Evolutionary conservation across 2,888 invertebrate genomes (phyloP), one percentile per base, ranked within the genome.

Genomic region (Tillus elongatus): DNA sequence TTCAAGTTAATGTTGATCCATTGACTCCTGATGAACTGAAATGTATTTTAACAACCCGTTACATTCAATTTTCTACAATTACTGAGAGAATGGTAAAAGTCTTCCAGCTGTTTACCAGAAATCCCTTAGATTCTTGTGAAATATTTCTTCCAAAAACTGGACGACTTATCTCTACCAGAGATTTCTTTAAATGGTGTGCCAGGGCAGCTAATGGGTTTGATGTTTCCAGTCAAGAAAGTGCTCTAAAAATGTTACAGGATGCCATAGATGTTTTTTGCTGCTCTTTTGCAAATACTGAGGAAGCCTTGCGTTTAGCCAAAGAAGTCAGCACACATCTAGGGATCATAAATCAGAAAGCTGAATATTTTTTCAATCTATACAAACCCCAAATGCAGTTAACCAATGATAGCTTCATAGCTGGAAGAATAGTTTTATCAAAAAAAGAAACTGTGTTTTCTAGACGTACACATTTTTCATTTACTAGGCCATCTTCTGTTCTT

Each of bases 191-290:
- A 61, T 87, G 92, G 79, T 95, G 93, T 56, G 71, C 77, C 3
- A 72, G 96, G 55, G 77, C 89, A 3, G 73, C 79, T 8, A 66
- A 75, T 9, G 78, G 80, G 50, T 87, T 86, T 60, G 75, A 83
- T 41, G 77, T 85, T 0, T 74, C 81, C 0, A 83, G 82, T 41
- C 72, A 74, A 15, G 73, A 73, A 24, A 77, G 80, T 1, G 79
- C 77, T 3, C 58, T 81, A 8, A 79, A 77, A 58, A 76, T 88
- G 1, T 77, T 90, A 30, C 85, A 90, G 67, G 89, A 95, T 63
- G 89, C 91, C 0, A 74, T 91, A 13, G 93, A 96, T 58, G 81
- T 93, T 42, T 96, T 96, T 63, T 87, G 88, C 42, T 82, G 83
- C 35, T 84, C 86, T 13, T 72, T 85, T 15, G 65, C 82, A 0